These are phyloP conservation scores for Ramphastos sulfuratus DNA, from an alignment of 2,113 vertebrate genomes.

Conservation along the genomic window DNA sequence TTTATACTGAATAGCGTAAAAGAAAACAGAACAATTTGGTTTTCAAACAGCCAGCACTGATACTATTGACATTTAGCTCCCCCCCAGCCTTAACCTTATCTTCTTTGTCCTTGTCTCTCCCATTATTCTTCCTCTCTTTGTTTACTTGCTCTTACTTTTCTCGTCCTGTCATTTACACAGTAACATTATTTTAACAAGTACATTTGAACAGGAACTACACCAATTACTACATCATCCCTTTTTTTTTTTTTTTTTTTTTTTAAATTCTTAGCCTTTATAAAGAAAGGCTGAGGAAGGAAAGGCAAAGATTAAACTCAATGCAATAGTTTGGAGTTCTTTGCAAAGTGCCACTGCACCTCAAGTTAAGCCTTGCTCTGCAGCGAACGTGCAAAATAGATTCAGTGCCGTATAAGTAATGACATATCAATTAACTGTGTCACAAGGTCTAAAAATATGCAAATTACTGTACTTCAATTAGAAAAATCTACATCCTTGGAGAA, in stretches of 20 bases:
- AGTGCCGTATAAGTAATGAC: slow-evolving; percentile 80
- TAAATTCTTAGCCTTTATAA: slow-evolving; percentile 49
- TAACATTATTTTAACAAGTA: slow-evolving; percentile 72
- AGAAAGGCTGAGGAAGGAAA: slow-evolving; percentile 47
- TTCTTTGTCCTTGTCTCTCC: slow-evolving; percentile 38
- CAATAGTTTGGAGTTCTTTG: slow-evolving; percentile 53
- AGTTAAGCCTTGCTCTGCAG: slow-evolving; percentile 65
- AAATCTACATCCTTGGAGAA: slow-evolving; percentile 87
- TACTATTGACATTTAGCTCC: slow-evolving; percentile 50
- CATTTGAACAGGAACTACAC: slow-evolving; percentile 65
- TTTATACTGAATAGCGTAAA: slow-evolving; percentile 47
- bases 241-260: slow-evolving; percentile 47
- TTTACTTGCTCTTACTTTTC: slow-evolving; percentile 63
- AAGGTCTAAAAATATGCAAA: slow-evolving; percentile 88
- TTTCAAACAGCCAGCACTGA: slow-evolving; percentile 44
- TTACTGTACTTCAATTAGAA: slow-evolving; percentile 88
- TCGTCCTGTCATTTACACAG: slow-evolving; percentile 64
- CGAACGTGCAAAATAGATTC: slow-evolving; percentile 77
- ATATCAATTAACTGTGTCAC: slow-evolving; percentile 86
- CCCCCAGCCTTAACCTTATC: slow-evolving; percentile 41
- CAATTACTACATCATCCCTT: slow-evolving; percentile 61
- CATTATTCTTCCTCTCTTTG: slow-evolving; percentile 59
- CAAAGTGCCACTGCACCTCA: slow-evolving; percentile 70
- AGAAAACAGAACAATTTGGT: slow-evolving; percentile 52
- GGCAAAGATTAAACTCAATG: slow-evolving; percentile 41